Evolutionary conservation across 2,113 vertebrate species (phyloP), one percentile per base, ranked within the genome.

Genomic region (Nematolebias whitei): DNA sequence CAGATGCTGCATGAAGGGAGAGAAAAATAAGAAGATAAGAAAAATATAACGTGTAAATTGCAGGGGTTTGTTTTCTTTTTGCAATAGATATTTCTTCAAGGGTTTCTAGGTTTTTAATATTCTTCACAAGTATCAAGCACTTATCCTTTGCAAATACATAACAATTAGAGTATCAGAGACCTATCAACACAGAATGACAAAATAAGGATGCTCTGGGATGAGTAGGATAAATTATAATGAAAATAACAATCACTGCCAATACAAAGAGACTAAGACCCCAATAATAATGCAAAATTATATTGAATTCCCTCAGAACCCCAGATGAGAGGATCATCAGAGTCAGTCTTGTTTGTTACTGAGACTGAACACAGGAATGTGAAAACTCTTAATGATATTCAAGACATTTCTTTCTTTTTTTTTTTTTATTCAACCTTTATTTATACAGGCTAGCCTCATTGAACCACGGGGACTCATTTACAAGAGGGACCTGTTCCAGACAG

Each of bases 1-100:
- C 91, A 64, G 90, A 90, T 80, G 80, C 83, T 92, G 74, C 9
- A 29, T 5, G 54, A 44, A 16, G n/a, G 70, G 15, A 69, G 26
- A 22, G 40, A 57, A 1, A 13, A 23, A 35, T 2, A 16, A n/a
- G 35, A 63, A 56, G 24, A 23, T 9, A 43, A 15, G 3, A 40
- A 57, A 45, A 15, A 32, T 12, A 53, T 2, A 14, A n/a, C n/a
- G n/a, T n/a, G n/a, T n/a, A n/a, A n/a, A n/a, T n/a, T n/a, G n/a
- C n/a, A n/a, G n/a, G n/a, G n/a, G n/a, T n/a, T n/a, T n/a, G n/a
- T n/a, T n/a, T n/a, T n/a, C n/a, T n/a, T n/a, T n/a, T n/a, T 24
- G 22, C 14, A 16, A 24, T 8, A 4, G 12, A 16, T 12, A 26
- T 24, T 50, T 5, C 4, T 24, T 24, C 14, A 50, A 24, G 8